A percentile compares a stretch with the other conserved stretches of the same genome.
phyloP scores from a whole-genome alignment of 2,797 vertebrate genomes.

The Monodelphis domestica region DNA sequence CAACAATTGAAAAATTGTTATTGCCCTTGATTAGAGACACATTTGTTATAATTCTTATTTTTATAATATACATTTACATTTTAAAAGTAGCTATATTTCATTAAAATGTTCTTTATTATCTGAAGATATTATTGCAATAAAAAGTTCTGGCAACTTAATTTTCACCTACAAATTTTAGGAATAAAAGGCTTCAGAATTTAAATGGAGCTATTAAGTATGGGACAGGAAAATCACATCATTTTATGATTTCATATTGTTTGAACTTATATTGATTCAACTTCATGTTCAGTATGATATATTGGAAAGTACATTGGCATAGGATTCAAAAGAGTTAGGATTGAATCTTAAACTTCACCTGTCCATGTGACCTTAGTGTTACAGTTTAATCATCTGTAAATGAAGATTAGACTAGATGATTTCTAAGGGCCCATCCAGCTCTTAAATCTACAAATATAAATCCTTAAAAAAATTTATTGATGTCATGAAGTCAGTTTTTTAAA shows the following conservation, averaged over 20 bases:
- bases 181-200: not conserved
- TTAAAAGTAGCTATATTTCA: not conserved
- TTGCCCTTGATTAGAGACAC: not conserved
- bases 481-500: constrained; percentile 47
- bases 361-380: not conserved
- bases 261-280: not conserved
- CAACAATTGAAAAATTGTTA: not conserved
- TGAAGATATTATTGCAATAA: not conserved
- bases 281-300: not conserved
- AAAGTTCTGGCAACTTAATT: not conserved
- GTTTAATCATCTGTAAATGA: not conserved
- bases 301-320: not conserved
- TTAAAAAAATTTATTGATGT: constrained; percentile 39
- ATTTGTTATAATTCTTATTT: not conserved
- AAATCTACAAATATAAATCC: not conserved
- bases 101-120: not conserved
- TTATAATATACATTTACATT: not conserved
- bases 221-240: not conserved
- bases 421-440: not conserved
- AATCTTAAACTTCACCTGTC: not conserved
- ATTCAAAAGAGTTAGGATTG: not conserved
- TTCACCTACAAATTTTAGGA: not conserved
- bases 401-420: not conserved
- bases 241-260: not conserved
- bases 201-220: not conserved